phyloP scores from a whole-genome alignment of 1,140 invertebrate genomes.

The Achroia grisella region DNA sequence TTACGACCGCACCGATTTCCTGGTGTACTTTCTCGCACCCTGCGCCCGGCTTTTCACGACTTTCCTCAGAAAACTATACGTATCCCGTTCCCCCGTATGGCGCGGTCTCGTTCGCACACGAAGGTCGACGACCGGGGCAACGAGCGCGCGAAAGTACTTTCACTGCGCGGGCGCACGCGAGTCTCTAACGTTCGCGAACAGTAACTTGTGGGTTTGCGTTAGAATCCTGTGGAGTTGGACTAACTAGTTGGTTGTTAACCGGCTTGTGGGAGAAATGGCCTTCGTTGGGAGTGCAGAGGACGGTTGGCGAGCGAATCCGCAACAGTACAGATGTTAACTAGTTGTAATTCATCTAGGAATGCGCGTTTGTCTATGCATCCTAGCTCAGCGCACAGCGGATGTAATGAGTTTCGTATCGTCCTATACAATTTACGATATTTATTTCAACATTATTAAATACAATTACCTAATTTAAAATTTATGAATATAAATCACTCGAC shows the following conservation, averaged over 20 bases:
- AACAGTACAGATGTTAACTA: slow-evolving; percentile 31
- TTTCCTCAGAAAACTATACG: slow-evolving; percentile 44
- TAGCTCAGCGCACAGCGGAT: neutral
- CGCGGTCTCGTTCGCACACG: slow-evolving; percentile 27
- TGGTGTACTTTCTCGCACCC: slow-evolving; percentile 57
- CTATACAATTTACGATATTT: no score
- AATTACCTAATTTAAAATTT: no score
- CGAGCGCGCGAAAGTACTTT: slow-evolving; percentile 69
- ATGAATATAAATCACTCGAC: no score
- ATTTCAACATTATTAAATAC: no score
- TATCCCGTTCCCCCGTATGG: slow-evolving; percentile 35
- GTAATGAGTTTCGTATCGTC: neutral
- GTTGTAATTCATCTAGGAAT: slow-evolving; percentile 54
- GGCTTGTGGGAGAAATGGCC: slow-evolving; percentile 28
- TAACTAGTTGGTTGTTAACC: slow-evolving; percentile 23
- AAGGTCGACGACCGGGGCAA: slow-evolving; percentile 62
- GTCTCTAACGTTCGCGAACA: slow-evolving; percentile 27
- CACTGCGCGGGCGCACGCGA: slow-evolving; percentile 57
- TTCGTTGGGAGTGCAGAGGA: slow-evolving; percentile 8
- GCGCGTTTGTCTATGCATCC: slow-evolving; percentile 17
- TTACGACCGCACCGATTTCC: slow-evolving; percentile 53
- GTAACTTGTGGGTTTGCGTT: slow-evolving; percentile 42
- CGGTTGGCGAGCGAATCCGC: slow-evolving; percentile 10
- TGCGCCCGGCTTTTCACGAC: slow-evolving; percentile 46
- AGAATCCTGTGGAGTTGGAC: slow-evolving; percentile 24